Percentiles rank a stretch among this genome's conserved stretches.
phyloP scores from a whole-genome alignment of 1,140 invertebrate species.

The Panagrolaimus sp. region DNA sequence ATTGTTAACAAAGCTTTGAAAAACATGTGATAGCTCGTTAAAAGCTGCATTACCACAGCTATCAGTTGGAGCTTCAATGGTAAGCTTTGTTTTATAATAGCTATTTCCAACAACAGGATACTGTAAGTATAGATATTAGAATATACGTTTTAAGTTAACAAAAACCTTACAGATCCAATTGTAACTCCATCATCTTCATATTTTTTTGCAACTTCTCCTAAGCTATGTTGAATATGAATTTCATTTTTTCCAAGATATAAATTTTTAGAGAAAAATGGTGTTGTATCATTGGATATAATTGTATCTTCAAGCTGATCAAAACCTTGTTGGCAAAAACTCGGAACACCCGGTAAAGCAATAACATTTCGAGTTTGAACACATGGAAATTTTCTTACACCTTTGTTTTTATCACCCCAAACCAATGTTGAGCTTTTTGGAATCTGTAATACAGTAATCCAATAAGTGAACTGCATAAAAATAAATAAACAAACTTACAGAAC shows the following conservation, averaged over 20 bases:
- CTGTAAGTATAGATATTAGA: too few relatives aligned
- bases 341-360: conserved; percentile 73
- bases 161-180: conserved; percentile 64
- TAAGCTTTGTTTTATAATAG: conserved; percentile 62
- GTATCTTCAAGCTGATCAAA: conserved; percentile 61
- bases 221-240: conserved; percentile 62
- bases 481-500: conserved; percentile 35
- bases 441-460: conserved; percentile 38
- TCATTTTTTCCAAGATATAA: conserved; percentile 65
- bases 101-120: conserved; percentile 27
- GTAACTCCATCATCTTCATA: conserved; percentile 63
- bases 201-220: conserved; percentile 62
- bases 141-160: conserved; percentile 62
- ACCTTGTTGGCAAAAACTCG: conserved; percentile 65
- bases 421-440: conserved; percentile 59
- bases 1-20: conserved; percentile 58
- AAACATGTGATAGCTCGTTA: conserved; percentile 17
- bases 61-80: conserved; percentile 59
- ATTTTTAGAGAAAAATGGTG: conserved; percentile 58
- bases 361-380: conserved; percentile 70
- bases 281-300: conserved; percentile 52
- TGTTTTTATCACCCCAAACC: conserved; percentile 53
- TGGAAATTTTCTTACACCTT: conserved; percentile 62
- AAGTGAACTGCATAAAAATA: background rate
- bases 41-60: conserved; percentile 52